Conservation (phyloP, 2,113 vertebrate species). For the Strix uralensis region DNA sequence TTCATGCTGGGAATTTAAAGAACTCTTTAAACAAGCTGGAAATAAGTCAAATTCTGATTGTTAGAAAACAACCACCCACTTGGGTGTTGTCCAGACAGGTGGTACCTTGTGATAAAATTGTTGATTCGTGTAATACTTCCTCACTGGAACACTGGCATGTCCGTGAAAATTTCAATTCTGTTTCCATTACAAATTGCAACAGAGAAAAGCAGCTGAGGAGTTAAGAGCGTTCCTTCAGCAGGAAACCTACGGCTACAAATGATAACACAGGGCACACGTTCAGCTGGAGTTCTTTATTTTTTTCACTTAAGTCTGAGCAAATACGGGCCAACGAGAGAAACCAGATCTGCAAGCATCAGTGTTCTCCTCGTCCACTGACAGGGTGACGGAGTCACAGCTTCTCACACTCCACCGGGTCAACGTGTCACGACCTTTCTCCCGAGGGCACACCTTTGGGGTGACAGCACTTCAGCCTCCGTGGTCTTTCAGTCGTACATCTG, state of each 20-base stretch:
- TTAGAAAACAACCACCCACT: background rate
- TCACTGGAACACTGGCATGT: background rate
- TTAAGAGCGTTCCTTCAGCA: background rate
- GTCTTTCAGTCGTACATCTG: background rate
- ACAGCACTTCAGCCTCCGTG: background rate
- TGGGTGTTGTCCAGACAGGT: slow-evolving; percentile 18
- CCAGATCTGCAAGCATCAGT: background rate
- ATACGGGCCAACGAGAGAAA: background rate
- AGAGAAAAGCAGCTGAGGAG: background rate
- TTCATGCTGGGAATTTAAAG: background rate
- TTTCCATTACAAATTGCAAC: background rate
- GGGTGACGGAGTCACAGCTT: background rate
- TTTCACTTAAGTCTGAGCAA: background rate
- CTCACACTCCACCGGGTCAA: background rate
- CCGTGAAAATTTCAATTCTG: background rate
- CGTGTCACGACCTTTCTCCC: background rate
- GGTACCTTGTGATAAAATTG: slow-evolving; percentile 20
- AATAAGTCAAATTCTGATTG: background rate
- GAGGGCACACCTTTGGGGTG: background rate
- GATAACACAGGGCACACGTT: background rate
- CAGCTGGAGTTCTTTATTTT: background rate
- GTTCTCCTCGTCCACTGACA: background rate
- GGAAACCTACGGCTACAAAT: background rate
- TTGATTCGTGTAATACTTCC: background rate
- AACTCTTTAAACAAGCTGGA: background rate